Percentiles rank a stretch among this genome's conserved stretches.
Conservation (phyloP, 2,113 vertebrate species). For the Suricata suricatta region DNA sequence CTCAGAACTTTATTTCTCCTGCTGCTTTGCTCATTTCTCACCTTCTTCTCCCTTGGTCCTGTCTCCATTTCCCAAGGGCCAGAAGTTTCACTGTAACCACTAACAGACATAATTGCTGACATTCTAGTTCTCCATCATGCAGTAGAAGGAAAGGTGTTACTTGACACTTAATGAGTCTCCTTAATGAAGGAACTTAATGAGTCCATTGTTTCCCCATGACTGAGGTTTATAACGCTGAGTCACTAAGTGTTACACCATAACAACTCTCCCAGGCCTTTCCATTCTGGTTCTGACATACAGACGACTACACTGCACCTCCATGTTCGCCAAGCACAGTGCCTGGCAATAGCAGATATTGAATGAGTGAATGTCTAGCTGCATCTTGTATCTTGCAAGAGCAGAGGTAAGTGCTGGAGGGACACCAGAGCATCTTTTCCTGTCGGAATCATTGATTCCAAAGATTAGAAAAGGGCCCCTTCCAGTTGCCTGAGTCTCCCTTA, state of each 20-base stretch:
- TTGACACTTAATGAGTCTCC: not conserved
- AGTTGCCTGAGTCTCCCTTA: not conserved
- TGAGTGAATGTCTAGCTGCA: not conserved
- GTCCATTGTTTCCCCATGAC: not conserved
- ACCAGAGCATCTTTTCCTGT: not conserved
- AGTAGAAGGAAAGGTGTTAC: not conserved
- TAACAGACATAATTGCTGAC: not conserved
- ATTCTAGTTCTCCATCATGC: not conserved
- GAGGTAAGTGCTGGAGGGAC: not conserved
- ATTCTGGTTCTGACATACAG: not conserved
- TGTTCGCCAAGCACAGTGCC: not conserved
- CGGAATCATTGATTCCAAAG: not conserved
- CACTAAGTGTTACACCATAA: fast-evolving
- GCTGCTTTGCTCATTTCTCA: not conserved
- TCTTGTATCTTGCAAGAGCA: not conserved
- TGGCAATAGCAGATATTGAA: not conserved
- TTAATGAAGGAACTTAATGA: not conserved
- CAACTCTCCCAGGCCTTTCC: not conserved
- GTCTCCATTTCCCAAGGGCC: not conserved
- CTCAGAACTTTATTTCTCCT: not conserved
- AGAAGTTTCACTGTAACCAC: not conserved
- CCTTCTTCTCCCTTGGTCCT: not conserved
- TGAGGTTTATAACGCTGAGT: not conserved
- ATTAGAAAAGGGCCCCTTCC: not conserved
- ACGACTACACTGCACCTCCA: too few species aligned